A percentile compares a stretch with the other conserved stretches of the same genome.
Conservation (phyloP, 2,888 invertebrate genomes). For the Limnephilus lunatus region DNA sequence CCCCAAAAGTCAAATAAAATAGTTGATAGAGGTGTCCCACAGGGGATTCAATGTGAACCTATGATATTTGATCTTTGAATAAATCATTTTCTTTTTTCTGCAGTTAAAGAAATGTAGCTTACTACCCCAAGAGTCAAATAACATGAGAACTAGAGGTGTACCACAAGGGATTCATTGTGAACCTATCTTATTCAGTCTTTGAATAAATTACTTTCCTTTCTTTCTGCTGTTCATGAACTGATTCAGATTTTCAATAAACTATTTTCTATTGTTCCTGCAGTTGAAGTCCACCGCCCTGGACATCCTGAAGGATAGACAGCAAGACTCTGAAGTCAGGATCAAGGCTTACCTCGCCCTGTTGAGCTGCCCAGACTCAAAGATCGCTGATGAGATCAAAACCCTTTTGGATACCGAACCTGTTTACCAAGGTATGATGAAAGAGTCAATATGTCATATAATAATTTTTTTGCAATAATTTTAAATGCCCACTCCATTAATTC, state of each 20-base stretch:
- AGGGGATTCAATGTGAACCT: neutral
- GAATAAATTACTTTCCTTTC: neutral
- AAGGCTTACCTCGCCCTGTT: constrained; percentile 88
- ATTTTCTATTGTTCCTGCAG: constrained; percentile 67
- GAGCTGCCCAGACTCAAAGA: constrained; percentile 84
- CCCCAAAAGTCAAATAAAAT: neutral
- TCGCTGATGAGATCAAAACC: constrained; percentile 84
- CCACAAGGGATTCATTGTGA: neutral
- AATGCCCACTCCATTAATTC: too few relatives aligned
- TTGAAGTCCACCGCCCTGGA: constrained; percentile 77
- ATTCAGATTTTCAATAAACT: neutral
- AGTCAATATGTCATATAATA: neutral
- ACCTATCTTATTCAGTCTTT: neutral
- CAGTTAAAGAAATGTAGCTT: too few relatives aligned
- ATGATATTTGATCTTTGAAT: neutral
- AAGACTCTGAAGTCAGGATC: constrained; percentile 93
- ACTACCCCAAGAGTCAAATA: neutral
- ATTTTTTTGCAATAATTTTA: too few relatives aligned
- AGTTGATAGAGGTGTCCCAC: neutral
- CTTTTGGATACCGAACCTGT: constrained; percentile 85
- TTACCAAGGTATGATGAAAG: constrained; percentile 79
- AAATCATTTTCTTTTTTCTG: neutral
- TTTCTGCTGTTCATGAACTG: constrained; percentile 68
- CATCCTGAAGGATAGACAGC: constrained; percentile 83
- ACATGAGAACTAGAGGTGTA: neutral